These are phyloP conservation scores for Ceraclea dissimilis DNA, from an alignment of 2,888 invertebrate species.

Conservation along the genomic window DNA sequence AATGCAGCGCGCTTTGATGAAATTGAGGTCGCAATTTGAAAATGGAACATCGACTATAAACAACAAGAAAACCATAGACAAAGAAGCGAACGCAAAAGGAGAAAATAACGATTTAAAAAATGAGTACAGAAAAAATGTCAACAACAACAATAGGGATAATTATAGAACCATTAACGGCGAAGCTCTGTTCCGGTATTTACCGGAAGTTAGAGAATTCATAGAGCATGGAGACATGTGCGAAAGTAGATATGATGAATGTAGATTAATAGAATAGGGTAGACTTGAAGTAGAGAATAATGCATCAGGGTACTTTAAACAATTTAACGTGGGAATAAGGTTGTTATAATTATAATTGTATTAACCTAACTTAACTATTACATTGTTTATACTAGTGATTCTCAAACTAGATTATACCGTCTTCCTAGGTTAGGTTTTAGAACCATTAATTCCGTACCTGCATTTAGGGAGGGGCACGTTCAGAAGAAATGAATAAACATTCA, in stretches of 20 bases:
- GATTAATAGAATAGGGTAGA: slow-evolving; percentile 23
- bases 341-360: not conserved
- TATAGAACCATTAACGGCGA: slow-evolving; percentile 29
- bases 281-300: not conserved
- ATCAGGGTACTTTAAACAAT: not conserved
- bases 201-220: slow-evolving; percentile 51
- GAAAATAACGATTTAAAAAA: slow-evolving; percentile 1
- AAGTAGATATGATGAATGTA: slow-evolving; percentile 45
- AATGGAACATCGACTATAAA: slow-evolving; percentile 6
- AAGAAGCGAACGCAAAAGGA: not conserved
- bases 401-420: too few relatives aligned
- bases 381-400: too few relatives aligned
- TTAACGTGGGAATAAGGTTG: slow-evolving; percentile 11
- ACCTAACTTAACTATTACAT: too few relatives aligned
- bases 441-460: too few relatives aligned
- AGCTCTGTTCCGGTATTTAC: slow-evolving; percentile 55
- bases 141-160: not conserved
- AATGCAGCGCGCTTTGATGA: slow-evolving; percentile 56
- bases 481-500: too few relatives aligned
- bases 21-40: slow-evolving; percentile 24
- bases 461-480: too few relatives aligned
- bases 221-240: slow-evolving; percentile 57
- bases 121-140: not conserved
- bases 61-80: not conserved
- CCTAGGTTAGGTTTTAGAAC: too few relatives aligned